Evolutionary conservation across 2,113 vertebrate genomes (phyloP).

Genomic region (Epinephelus lanceolatus): DNA sequence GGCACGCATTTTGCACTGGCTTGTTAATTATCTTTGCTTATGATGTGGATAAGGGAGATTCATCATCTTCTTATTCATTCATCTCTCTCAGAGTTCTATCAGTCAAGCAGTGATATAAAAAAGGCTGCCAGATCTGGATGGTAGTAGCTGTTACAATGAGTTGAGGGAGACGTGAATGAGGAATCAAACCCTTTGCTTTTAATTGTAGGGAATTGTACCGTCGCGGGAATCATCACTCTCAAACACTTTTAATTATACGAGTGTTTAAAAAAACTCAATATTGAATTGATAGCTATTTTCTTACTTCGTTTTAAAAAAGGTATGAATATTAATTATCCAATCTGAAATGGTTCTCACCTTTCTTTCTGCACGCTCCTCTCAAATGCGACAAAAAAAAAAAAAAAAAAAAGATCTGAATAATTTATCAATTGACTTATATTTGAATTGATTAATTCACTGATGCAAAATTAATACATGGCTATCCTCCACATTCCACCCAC

Average conservation of each 20-base stretch:
- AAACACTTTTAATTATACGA: conserved; percentile 73
- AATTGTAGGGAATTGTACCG: conserved; percentile 48
- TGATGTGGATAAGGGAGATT: conserved; percentile 49
- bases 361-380: conserved; percentile 74
- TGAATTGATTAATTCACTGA: conserved; percentile 93
- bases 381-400: conserved; percentile 74
- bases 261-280: conserved; percentile 48
- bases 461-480: conserved; percentile 90
- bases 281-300: conserved; percentile 80
- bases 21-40: conserved; percentile 67
- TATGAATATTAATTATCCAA: conserved; percentile 96
- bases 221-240: conserved; percentile 58
- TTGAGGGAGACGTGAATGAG: conserved; percentile 21
- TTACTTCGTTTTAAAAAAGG: conserved; percentile 88
- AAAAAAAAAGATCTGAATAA: conserved; percentile 87
- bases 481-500: conserved; percentile 61
- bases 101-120: conserved; percentile 49
- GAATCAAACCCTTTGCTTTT: conserved; percentile 49
- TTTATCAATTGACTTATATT: conserved; percentile 95
- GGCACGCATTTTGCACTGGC: conserved; percentile 17
- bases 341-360: conserved; percentile 84
- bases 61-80: conserved; percentile 63
- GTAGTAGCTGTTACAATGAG: conserved; percentile 28
- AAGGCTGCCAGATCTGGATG: conserved; percentile 18
- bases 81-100: conserved; percentile 54